Conservation (phyloP, 2,888 invertebrate genomes). For the Ligdia adustata region DNA sequence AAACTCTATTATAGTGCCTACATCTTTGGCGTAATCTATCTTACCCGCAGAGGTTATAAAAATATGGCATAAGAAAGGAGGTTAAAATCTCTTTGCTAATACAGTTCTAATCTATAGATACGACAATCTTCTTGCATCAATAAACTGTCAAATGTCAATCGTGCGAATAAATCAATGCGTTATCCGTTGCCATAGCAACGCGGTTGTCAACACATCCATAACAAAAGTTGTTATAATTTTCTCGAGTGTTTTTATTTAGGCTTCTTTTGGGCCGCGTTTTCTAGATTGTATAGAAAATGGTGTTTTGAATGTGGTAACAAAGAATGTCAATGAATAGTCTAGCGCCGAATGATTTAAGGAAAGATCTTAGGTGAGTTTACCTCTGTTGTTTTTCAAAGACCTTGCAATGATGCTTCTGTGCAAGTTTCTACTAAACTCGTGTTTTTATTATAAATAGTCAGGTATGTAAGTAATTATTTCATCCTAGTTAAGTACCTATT, state of each 20-base stretch:
- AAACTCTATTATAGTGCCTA: no score
- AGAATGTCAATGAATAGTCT: constrained; percentile 80
- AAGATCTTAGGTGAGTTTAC: constrained; percentile 57
- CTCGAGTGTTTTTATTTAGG: constrained; percentile 42
- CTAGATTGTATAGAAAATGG: constrained; percentile 58
- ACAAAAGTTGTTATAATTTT: constrained; percentile 34
- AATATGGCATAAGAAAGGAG: no score
- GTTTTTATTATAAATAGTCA: no score
- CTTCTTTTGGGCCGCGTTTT: constrained; percentile 46
- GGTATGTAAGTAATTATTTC: no score
- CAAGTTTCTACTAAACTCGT: neutral
- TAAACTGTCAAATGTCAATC: constrained; percentile 45
- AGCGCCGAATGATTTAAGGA: constrained; percentile 76
- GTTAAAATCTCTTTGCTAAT: no score
- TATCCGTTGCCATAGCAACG: constrained; percentile 64
- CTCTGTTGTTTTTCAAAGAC: neutral
- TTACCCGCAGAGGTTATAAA: no score
- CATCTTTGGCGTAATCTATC: no score
- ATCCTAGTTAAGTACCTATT: no score
- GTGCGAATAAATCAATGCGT: constrained; percentile 52
- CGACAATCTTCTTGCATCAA: constrained; percentile 35
- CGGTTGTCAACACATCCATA: constrained; percentile 51
- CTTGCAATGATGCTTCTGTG: neutral
- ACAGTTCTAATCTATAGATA: constrained; percentile 2
- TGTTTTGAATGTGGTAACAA: constrained; percentile 42